These are phyloP conservation scores for Fulmarus glacialis DNA, from an alignment of 2,113 vertebrate genomes.

Conservation along the genomic window DNA sequence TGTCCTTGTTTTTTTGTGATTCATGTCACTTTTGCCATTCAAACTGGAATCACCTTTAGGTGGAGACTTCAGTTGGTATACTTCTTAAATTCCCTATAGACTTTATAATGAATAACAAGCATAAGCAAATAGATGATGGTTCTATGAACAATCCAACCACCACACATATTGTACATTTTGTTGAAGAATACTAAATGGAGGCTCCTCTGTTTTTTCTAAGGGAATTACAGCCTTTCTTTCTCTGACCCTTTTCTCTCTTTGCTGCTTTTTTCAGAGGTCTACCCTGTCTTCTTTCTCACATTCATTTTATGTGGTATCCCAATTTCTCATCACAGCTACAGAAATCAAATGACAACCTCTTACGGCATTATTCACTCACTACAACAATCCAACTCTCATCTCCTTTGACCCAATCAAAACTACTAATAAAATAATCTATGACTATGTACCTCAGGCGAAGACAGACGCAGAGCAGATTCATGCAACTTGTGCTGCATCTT, in stretches of 20 bases:
- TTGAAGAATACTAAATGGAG: not conserved
- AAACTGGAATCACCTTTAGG: not conserved
- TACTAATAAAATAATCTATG: not conserved
- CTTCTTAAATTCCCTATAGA: not conserved
- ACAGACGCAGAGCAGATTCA: not conserved
- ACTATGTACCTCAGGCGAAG: not conserved
- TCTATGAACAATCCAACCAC: not conserved
- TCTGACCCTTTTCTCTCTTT: not conserved
- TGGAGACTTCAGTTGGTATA: not conserved
- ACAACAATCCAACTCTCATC: not conserved
- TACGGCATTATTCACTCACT: not conserved
- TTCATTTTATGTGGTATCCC: not conserved
- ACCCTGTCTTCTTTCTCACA: not conserved
- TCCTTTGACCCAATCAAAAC: not conserved
- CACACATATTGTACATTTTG: not conserved
- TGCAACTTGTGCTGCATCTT: not conserved
- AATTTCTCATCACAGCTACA: not conserved
- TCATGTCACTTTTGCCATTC: not conserved
- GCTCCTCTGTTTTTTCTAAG: not conserved
- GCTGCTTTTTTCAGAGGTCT: not conserved
- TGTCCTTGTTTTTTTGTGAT: not conserved
- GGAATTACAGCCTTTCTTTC: not conserved
- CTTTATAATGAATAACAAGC: not conserved
- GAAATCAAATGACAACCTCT: not conserved
- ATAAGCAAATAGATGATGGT: not conserved